These are phyloP conservation scores for Ptychodera flava DNA, from an alignment of 35 echinoderm and acorn worm species.

Conservation along the genomic window DNA sequence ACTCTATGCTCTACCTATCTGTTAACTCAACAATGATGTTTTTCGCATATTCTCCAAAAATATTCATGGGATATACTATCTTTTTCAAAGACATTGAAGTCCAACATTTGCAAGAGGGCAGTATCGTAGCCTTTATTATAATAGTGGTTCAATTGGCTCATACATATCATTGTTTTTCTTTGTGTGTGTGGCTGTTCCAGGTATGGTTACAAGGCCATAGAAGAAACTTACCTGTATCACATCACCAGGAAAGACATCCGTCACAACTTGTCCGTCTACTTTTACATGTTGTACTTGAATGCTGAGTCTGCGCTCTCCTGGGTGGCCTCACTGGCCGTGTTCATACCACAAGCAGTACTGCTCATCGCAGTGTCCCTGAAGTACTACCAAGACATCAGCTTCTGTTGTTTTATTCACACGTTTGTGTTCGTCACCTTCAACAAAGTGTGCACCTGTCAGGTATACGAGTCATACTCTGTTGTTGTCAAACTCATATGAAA, in stretches of 20 bases:
- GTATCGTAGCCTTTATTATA: too few relatives aligned
- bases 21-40: too few relatives aligned
- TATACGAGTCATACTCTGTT: constrained; percentile 8
- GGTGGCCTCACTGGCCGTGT: constrained; percentile 37
- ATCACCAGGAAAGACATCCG: constrained; percentile 86
- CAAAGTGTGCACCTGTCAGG: constrained; percentile 98
- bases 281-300: constrained; percentile 92
- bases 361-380: constrained; percentile 49
- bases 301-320: constrained; percentile 24
- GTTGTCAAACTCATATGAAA: not conserved
- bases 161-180: too few relatives aligned
- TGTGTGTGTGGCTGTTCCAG: too few relatives aligned
- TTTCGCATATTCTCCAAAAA: too few relatives aligned
- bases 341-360: constrained; percentile 65
- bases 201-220: constrained; percentile 71
- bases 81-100: too few relatives aligned
- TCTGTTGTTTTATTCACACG: constrained; percentile 86
- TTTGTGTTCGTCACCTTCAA: constrained; percentile 95
- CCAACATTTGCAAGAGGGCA: too few relatives aligned
- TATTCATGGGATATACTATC: too few relatives aligned
- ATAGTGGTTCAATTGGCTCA: too few relatives aligned
- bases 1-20: too few relatives aligned
- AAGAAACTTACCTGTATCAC: constrained; percentile 87
- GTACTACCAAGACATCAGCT: constrained; percentile 58
- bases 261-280: constrained; percentile 93